Conservation (phyloP, 1,140 invertebrate genomes). For the Diachasmimorpha longicaudata region DNA sequence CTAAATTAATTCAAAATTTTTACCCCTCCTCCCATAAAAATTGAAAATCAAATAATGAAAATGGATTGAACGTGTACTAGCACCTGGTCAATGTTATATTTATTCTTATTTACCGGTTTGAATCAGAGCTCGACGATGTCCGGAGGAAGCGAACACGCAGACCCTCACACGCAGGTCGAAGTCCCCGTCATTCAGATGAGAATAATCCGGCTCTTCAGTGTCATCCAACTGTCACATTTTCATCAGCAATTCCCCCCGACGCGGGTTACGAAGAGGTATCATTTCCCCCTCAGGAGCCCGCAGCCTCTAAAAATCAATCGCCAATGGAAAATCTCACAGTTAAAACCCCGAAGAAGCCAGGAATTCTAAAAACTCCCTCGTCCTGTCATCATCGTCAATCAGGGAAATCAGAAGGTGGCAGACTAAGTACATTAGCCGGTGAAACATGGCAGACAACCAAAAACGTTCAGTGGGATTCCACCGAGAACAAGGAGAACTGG, state of each 20-base stretch:
- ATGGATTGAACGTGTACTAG: constrained; percentile 17
- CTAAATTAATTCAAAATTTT: too few relatives aligned
- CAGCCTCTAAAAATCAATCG: neutral
- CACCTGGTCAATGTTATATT: constrained; percentile 40
- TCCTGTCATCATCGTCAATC: constrained; percentile 32
- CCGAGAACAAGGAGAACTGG: constrained; percentile 47
- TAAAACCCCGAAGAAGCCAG: constrained; percentile 43
- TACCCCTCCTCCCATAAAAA: neutral
- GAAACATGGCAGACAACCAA: constrained; percentile 45
- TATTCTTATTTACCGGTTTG: constrained; percentile 36
- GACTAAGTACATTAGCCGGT: constrained; percentile 33
- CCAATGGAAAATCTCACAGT: neutral
- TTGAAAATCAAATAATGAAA: constrained; percentile 3
- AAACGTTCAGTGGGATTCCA: constrained; percentile 52
- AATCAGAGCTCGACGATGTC: constrained; percentile 59
- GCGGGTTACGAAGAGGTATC: constrained; percentile 53
- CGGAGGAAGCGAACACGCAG: constrained; percentile 59
- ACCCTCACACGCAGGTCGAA: constrained; percentile 56
- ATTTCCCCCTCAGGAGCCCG: constrained; percentile 29
- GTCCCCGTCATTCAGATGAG: constrained; percentile 43
- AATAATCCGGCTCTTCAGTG: neutral
- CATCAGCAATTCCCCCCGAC: constrained; percentile 44
- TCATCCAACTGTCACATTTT: constrained; percentile 13
- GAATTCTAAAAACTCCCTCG: constrained; percentile 49
- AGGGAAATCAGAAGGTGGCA: constrained; percentile 26